Evolutionary conservation across 2,888 invertebrate species (phyloP).

Genomic region (Lymantria dispar): DNA sequence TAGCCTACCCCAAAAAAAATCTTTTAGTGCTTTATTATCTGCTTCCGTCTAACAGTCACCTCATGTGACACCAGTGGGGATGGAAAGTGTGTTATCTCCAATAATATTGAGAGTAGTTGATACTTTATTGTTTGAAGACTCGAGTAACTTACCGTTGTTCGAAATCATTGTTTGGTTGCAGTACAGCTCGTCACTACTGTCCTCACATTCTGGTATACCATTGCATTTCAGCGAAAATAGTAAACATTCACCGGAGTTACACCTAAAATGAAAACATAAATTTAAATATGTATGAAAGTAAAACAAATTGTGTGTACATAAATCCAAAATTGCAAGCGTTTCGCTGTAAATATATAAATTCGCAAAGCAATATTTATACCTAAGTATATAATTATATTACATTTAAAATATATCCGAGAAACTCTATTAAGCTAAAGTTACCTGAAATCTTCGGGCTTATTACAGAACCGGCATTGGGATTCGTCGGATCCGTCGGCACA

Average conservation of each 20-base stretch:
- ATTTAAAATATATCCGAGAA: background rate
- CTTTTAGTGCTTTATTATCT: no score
- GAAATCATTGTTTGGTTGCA: conserved; percentile 68
- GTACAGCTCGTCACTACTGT: conserved; percentile 79
- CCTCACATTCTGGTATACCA: conserved; percentile 79
- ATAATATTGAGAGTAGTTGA: no score
- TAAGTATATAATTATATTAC: conserved; percentile 1
- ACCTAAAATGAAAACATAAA: conserved; percentile 53
- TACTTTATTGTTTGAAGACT: no score
- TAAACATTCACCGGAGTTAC: conserved; percentile 75
- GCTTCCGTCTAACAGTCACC: no score
- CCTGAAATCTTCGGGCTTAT: conserved; percentile 65
- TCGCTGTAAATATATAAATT: conserved; percentile 13
- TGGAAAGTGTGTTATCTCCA: no score
- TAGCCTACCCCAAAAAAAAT: no score
- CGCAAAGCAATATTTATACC: conserved; percentile 12
- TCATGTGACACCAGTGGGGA: no score
- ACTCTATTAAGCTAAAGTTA: conserved; percentile 37
- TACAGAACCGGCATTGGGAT: conserved; percentile 52
- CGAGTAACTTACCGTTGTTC: conserved; percentile 37
- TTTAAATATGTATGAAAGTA: conserved; percentile 12
- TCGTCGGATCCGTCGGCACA: conserved; percentile 85
- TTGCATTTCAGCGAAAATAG: conserved; percentile 77
- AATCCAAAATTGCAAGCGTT: conserved; percentile 5
- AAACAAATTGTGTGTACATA: background rate